Evolutionary conservation across 2,888 invertebrate genomes (phyloP), one percentile per base, ranked within the genome.

Genomic region (Acholoe squamosa): DNA sequence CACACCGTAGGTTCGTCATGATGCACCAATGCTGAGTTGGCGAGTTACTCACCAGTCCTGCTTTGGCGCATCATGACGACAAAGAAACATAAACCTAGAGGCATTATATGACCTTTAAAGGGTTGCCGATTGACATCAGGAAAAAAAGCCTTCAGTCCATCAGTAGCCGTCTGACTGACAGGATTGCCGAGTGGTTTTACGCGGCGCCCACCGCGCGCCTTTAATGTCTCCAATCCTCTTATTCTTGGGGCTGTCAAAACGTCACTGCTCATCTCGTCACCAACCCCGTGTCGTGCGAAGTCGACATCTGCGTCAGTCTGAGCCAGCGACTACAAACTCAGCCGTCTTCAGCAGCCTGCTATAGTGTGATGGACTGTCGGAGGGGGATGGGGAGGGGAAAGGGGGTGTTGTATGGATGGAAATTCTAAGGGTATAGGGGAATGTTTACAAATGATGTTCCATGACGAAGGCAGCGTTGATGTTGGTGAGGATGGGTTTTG

Each of bases 141-240:
- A 76, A 76, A 16, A 43, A 43, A 43, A 43, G 5, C 43, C 19
- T 25, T 31, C 28, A 76, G 28, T 31, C 76, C 31, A 76, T 76
- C 76, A 76, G 76, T 76, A 28, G 76, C 76, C 76, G 76, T 0
- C 28, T 56, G 52, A 86, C 54, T 86, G 86, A 86, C 86, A 56
- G 86, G 86, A 28, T 52, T n/a, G 86, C 22, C 19, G 86, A 54
- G 54, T 52, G 54, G 56, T 52, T 86, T 86, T 86, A 86, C 54
- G 10, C 54, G 28, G 80, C 43, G n/a, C 80, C 43, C 34, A 34
- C 25, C 28, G 80, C 33, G 22, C 80, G 86, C 86, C 86, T 86
- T 86, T 86, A 86, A 86, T 86, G 86, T 86, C 54, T 19, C 56
- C 86, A 86, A 86, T 86, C 86, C 86, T 86, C 86, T 86, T 86